These are phyloP conservation scores for Drosophila nasuta DNA, from an alignment of 1,140 invertebrate genomes.

Conservation along the genomic window DNA sequence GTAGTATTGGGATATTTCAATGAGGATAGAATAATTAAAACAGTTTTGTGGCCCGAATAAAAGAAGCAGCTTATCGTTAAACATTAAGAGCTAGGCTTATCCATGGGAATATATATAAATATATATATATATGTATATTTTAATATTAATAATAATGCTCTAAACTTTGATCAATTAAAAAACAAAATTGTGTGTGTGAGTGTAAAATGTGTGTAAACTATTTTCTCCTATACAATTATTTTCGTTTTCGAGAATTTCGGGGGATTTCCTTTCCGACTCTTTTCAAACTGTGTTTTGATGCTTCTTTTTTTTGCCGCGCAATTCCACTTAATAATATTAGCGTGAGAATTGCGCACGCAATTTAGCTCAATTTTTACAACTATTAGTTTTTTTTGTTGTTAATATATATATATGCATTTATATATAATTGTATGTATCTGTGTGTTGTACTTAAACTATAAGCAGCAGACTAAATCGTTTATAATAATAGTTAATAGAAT, in stretches of 20 bases:
- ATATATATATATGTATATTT: not conserved
- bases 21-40: conserved; percentile 45
- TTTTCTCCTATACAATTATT: conserved; percentile 9
- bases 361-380: conserved; percentile 26
- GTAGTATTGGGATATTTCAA: conserved; percentile 36
- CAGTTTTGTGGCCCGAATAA: conserved; percentile 51
- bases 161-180: conserved; percentile 19
- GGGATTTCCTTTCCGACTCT: not conserved
- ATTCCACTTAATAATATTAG: conserved; percentile 70
- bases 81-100: conserved; percentile 33
- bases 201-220: conserved; percentile 8
- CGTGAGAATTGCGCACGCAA: conserved; percentile 45
- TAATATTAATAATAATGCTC: conserved; percentile 21
- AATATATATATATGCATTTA: conserved; percentile 30
- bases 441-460: conserved; percentile 38
- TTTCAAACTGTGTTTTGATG: conserved; percentile 20
- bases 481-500: conserved; percentile 39
- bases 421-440: conserved; percentile 25
- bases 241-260: not conserved
- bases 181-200: conserved; percentile 10
- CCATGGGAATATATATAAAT: conserved; percentile 23
- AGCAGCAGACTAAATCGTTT: conserved; percentile 28
- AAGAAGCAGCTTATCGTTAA: conserved; percentile 44
- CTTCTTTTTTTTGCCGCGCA: conserved; percentile 26
- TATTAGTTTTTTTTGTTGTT: conserved; percentile 11